Percentiles rank a stretch among this genome's conserved stretches.
Evolutionary conservation across 1,140 invertebrate genomes (phyloP).

Genomic region (Matsumurasca onukii): DNA sequence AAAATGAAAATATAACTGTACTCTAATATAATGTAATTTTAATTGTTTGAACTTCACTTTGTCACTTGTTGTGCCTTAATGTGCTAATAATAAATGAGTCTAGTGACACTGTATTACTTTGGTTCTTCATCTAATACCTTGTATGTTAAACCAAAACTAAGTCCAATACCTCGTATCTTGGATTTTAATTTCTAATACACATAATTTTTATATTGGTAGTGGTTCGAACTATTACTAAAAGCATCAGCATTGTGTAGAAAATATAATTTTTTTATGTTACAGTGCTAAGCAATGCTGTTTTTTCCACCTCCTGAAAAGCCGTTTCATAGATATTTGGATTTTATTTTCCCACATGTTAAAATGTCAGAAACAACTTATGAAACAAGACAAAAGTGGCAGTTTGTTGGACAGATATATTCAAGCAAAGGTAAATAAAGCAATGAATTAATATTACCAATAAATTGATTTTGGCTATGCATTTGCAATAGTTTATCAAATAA

Average conservation of each 20-base stretch:
- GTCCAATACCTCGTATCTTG: constrained; percentile 21
- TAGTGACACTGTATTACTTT: not conserved
- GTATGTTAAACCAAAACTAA: constrained; percentile 12
- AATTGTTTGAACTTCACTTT: not conserved
- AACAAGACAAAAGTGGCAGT: too few relatives aligned
- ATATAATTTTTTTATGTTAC: not conserved
- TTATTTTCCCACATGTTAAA: too few relatives aligned
- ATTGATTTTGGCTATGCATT: too few relatives aligned
- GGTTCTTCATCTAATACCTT: constrained; percentile 18
- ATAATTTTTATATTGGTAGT: not conserved
- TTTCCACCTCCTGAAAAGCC: not conserved
- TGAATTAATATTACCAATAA: too few relatives aligned
- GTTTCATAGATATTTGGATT: constrained; percentile 4
- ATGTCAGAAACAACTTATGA: too few relatives aligned
- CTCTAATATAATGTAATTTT: constrained; percentile 4
- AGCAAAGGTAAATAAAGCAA: too few relatives aligned
- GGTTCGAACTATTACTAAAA: not conserved
- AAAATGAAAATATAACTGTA: constrained; percentile 12
- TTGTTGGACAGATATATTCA: too few relatives aligned
- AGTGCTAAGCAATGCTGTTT: not conserved
- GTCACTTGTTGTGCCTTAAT: not conserved
- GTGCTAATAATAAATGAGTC: not conserved
- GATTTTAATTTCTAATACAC: constrained; percentile 10
- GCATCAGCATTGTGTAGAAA: not conserved
- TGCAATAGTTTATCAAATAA: too few relatives aligned